These are phyloP conservation scores for Zeuzera pyrina DNA, from an alignment of 2,888 invertebrate genomes.

Conservation along the genomic window DNA sequence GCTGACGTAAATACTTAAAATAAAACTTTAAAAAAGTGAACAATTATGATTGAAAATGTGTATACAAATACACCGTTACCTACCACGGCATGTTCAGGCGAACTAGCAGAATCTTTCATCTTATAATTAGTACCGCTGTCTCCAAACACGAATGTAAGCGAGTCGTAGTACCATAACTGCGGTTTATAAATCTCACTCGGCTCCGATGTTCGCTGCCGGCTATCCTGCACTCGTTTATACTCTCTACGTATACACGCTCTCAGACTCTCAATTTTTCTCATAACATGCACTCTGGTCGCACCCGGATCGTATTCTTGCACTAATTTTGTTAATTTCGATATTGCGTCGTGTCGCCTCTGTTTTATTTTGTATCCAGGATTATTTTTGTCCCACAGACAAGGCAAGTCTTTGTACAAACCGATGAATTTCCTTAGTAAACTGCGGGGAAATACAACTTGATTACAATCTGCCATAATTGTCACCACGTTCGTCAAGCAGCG, in stretches of 20 bases:
- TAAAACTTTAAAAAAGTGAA: too few species aligned
- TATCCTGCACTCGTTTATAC: conserved; percentile 40
- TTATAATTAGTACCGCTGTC: conserved; percentile 22
- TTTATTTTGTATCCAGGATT: conserved; percentile 41
- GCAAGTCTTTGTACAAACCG: conserved; percentile 35
- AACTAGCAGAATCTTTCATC: conserved; percentile 7
- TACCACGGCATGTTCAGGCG: background rate
- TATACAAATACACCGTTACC: too few species aligned
- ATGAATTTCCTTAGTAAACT: conserved; percentile 47
- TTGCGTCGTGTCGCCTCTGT: conserved; percentile 40
- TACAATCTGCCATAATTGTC: too few species aligned
- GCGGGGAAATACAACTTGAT: conserved; percentile 50
- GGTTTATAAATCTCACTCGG: conserved; percentile 42
- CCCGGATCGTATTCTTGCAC: conserved; percentile 46
- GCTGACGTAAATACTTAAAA: too few species aligned
- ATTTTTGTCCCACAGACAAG: conserved; percentile 48
- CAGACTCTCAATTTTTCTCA: conserved; percentile 58
- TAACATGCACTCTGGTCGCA: conserved; percentile 51
- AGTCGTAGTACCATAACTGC: conserved; percentile 50
- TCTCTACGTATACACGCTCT: conserved; percentile 56
- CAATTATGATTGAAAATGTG: too few species aligned
- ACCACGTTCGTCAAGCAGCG: conserved; percentile 42
- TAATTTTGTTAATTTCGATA: conserved; percentile 42
- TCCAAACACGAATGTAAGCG: conserved; percentile 42
- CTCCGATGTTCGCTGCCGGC: conserved; percentile 26